Base-by-base conservation (phyloP, 2,797 vertebrate genomes). In the Mergus octosetaceus region DNA sequence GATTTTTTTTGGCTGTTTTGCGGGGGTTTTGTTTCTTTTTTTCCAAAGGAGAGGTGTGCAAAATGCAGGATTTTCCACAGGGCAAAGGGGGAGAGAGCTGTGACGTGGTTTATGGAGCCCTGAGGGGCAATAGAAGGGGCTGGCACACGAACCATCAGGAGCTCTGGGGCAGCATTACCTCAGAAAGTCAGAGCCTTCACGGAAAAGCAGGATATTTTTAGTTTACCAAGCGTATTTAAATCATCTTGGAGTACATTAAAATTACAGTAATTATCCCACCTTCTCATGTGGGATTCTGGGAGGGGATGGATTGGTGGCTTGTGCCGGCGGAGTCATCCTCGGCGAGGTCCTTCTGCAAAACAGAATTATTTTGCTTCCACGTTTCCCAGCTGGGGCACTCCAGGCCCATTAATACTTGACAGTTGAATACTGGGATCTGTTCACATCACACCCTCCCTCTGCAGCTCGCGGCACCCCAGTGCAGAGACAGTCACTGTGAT, bases 181-280 rank as follows among this genome's bases (percentile, higher is more conserved):
- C 93, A 94, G 65, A 77, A 92, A 95, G 93, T 65, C 93, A 95
- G 65, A 0, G 3, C 49, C 94, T 93, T 94, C 92, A 95, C 0
- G 8, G 88, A 92, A 96, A 95, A 94, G 80, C 81, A 49, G 75
- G 90, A 17, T 97, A 97, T 97, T 97, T 97, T 97, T 97, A 95
- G 96, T 94, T 95, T 92, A 92, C 77, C 62, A 66, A 32, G 65
- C 83, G 72, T 90, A 96, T 94, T 94, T 95, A 96, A 94, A 89
- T 90, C 90, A 81, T 95, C 86, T 56, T 75, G 93, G 95, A 90
- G 93, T 45, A 92, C 94, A 92, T 96, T 92, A 77, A 93, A 96
- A 97, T 97, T 96, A 96, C 56, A 97, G 96, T 95, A 95, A 97
- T 96, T 97, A 97, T 96, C 96, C 96, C 96, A 96, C 96, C 96